Conservation (phyloP, 1,140 invertebrate genomes). For the Leucophenga varia region DNA sequence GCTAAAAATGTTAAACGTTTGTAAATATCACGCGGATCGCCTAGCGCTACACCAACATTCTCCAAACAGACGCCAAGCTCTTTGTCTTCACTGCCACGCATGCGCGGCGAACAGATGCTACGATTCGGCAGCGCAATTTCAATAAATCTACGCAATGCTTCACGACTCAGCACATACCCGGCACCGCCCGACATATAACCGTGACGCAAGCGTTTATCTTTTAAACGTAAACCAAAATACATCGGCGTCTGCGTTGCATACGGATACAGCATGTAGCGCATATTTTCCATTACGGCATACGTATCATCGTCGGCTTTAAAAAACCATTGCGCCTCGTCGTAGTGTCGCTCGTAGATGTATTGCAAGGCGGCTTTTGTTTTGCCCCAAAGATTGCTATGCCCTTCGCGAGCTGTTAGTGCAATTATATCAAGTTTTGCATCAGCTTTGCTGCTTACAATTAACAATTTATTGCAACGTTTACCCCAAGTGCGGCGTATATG, state of each 20-base stretch:
- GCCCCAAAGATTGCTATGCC: conserved; percentile 82
- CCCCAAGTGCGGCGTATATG: conserved; percentile 89
- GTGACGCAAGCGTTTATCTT: conserved; percentile 72
- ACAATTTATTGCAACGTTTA: conserved; percentile 75
- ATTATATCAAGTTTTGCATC: conserved; percentile 69
- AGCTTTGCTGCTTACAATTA: conserved; percentile 76
- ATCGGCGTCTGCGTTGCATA: conserved; percentile 71
- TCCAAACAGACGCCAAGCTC: conserved; percentile 89
- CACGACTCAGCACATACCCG: conserved; percentile 86
- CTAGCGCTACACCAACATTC: conserved; percentile 80
- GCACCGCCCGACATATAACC: conserved; percentile 95
- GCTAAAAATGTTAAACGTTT: no score
- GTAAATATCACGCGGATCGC: conserved; percentile 79
- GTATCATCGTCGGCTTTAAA: conserved; percentile 95
- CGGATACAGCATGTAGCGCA: conserved; percentile 79
- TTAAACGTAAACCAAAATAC: conserved; percentile 88
- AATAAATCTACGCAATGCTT: conserved; percentile 73
- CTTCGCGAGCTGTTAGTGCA: conserved; percentile 76
- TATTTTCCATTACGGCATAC: conserved; percentile 88
- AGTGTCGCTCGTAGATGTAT: conserved; percentile 80
- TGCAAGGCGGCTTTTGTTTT: conserved; percentile 92
- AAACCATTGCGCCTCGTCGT: conserved; percentile 87
- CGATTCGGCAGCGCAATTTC: conserved; percentile 69
- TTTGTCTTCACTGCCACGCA: conserved; percentile 80
- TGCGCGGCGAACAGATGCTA: conserved; percentile 69